These are phyloP conservation scores for Heteromurus nitidus DNA, from an alignment of 2,888 invertebrate genomes.

Conservation along the genomic window DNA sequence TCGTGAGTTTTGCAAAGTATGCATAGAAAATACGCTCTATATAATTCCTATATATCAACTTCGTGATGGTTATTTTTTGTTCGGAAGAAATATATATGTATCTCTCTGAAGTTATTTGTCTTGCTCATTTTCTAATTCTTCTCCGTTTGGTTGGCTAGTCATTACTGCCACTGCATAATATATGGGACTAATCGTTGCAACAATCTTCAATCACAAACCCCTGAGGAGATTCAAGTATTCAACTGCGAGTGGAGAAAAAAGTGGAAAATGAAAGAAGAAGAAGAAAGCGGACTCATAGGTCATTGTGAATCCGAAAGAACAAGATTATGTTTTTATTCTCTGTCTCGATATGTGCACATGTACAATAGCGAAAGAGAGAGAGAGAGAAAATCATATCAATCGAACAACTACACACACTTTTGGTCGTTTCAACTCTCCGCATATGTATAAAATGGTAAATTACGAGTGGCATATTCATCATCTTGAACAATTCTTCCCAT, in stretches of 20 bases:
- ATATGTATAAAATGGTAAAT: neutral
- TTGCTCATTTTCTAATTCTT: slow-evolving; percentile 13
- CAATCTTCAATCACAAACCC: slow-evolving; percentile 64
- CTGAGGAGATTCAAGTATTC: slow-evolving; percentile 62
- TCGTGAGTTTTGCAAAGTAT: neutral
- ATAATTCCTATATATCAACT: too few relatives aligned
- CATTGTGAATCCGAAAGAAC: slow-evolving; percentile 18
- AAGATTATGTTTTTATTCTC: too few relatives aligned
- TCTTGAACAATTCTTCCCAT: neutral
- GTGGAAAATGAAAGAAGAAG: slow-evolving; percentile 4
- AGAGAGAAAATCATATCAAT: too few relatives aligned
- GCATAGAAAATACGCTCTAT: slow-evolving; percentile 2
- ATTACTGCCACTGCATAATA: slow-evolving; percentile 40
- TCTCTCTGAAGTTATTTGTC: slow-evolving; percentile 37
- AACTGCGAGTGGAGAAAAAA: slow-evolving; percentile 5
- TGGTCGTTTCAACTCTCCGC: neutral
- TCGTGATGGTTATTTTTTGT: slow-evolving; percentile 46
- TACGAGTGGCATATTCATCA: neutral
- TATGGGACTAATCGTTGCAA: slow-evolving; percentile 25
- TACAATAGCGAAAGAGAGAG: neutral
- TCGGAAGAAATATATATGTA: slow-evolving; percentile 49
- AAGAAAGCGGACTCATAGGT: slow-evolving; percentile 3
- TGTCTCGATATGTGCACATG: too few relatives aligned
- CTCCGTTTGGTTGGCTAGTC: slow-evolving; percentile 35
- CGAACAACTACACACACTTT: neutral